Conservation (phyloP, 2,113 vertebrate species). For the Saimiri boliviensis region DNA sequence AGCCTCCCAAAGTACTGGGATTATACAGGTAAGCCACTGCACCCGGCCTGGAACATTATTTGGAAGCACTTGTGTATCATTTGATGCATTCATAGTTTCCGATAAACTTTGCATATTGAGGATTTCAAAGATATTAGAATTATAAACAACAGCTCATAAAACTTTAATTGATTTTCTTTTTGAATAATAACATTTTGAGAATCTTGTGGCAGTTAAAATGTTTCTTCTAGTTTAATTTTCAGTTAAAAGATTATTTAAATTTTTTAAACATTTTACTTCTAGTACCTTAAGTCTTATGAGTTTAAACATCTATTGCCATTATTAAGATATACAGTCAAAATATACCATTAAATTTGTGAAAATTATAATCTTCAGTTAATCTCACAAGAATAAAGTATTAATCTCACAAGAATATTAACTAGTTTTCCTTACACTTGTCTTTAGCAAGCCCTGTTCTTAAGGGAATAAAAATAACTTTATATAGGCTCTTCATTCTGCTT, state of each 20-base stretch:
- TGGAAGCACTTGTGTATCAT: background rate
- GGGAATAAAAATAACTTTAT: background rate
- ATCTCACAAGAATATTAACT: background rate
- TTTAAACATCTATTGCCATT: background rate
- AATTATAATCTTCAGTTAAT: background rate
- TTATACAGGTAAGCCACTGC: too few relatives aligned
- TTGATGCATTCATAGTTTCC: background rate
- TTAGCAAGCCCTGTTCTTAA: background rate
- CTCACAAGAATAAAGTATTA: background rate
- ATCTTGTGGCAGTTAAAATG: background rate
- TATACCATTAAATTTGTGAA: background rate
- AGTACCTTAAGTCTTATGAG: background rate
- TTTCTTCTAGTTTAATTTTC: background rate
- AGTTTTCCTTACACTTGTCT: background rate
- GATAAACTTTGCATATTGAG: background rate
- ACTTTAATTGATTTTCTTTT: constrained; percentile 28
- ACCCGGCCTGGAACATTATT: background rate
- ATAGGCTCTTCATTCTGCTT: background rate
- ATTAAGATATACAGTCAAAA: background rate
- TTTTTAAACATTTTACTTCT: background rate
- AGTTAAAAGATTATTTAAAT: background rate
- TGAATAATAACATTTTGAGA: constrained; percentile 5
- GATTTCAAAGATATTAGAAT: background rate
- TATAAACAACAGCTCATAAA: background rate
- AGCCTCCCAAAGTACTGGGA: too few relatives aligned